Conservation (phyloP, 1,140 invertebrate species). For the Drosophila murphyi region DNA sequence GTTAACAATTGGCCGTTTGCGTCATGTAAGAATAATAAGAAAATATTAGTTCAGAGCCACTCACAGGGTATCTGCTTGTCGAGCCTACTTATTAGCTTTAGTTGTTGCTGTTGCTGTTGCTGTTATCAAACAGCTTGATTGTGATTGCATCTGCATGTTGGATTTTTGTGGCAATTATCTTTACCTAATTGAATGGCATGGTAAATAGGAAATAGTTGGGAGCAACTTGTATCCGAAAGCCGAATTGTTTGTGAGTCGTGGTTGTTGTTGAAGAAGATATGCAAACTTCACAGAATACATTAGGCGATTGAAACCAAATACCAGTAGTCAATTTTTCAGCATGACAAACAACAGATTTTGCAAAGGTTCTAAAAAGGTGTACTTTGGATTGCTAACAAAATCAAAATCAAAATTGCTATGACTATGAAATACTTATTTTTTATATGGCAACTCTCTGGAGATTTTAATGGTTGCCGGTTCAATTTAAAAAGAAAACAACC, state of each 20-base stretch:
- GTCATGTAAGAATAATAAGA: no score
- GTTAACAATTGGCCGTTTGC: no score
- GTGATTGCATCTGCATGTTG: constrained; percentile 66
- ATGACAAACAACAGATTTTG: neutral
- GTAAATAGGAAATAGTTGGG: constrained; percentile 64
- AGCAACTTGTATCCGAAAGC: neutral
- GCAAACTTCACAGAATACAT: neutral
- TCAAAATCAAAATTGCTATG: no score
- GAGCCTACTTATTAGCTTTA: constrained; percentile 1
- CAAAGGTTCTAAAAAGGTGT: neutral
- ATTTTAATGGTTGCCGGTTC: no score
- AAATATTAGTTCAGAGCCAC: no score
- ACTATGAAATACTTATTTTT: neutral
- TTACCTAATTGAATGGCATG: constrained; percentile 67
- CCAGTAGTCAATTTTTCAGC: neutral
- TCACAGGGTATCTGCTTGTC: constrained; percentile 1
- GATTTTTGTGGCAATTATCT: constrained; percentile 68
- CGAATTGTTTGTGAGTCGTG: no score
- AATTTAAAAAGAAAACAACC: neutral
- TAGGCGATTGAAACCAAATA: neutral
- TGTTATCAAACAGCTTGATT: constrained; percentile 47
- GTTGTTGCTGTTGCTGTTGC: constrained; percentile 14
- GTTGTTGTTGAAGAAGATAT: neutral
- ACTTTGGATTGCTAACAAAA: no score
- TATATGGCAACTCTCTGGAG: neutral